A percentile compares a stretch with the other conserved stretches of the same genome.
phyloP scores from a whole-genome alignment of 2,113 vertebrate genomes.

The Lepus timidus region DNA sequence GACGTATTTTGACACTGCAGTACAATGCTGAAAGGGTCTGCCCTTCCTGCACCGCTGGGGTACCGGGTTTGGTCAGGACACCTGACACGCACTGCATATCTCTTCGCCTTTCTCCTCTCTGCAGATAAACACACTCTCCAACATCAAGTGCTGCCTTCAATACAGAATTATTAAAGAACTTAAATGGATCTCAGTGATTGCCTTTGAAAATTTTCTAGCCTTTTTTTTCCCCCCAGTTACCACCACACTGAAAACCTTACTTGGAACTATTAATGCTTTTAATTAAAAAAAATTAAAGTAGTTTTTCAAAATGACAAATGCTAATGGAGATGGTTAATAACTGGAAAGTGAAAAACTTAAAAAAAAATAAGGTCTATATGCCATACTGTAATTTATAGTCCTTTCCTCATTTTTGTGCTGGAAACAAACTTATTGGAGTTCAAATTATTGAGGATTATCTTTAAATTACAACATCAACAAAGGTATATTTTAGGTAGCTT shows the following conservation, averaged over 20 bases:
- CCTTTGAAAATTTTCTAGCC: slow-evolving; percentile 7
- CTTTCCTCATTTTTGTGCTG: slow-evolving; percentile 38
- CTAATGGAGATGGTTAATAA: slow-evolving; percentile 34
- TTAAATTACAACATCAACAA: background rate
- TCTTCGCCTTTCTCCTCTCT: slow-evolving; percentile 56
- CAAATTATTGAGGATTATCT: slow-evolving; percentile 8
- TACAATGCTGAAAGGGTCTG: slow-evolving; percentile 89
- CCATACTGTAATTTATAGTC: background rate
- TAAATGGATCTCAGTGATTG: slow-evolving; percentile 35
- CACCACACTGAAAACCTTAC: slow-evolving; percentile 38
- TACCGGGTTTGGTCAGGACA: slow-evolving; percentile 79
- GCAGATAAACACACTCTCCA: background rate
- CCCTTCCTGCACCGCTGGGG: slow-evolving; percentile 86
- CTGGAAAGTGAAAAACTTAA: slow-evolving; percentile 42
- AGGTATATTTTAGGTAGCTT: slow-evolving; percentile 45
- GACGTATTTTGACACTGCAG: slow-evolving; percentile 92
- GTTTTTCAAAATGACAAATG: slow-evolving; percentile 66
- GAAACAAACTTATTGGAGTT: slow-evolving; percentile 48
- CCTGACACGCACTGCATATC: slow-evolving; percentile 72
- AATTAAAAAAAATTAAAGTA: slow-evolving; percentile 70
- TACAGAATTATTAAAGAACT: slow-evolving; percentile 21
- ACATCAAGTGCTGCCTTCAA: background rate
- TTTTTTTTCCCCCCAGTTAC: background rate
- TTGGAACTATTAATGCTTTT: slow-evolving; percentile 56
- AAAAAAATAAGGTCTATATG: slow-evolving; percentile 31